Percentiles rank a stretch among this genome's conserved stretches.
phyloP scores from a whole-genome alignment of 2,113 vertebrate species.

The Balaeniceps rex region DNA sequence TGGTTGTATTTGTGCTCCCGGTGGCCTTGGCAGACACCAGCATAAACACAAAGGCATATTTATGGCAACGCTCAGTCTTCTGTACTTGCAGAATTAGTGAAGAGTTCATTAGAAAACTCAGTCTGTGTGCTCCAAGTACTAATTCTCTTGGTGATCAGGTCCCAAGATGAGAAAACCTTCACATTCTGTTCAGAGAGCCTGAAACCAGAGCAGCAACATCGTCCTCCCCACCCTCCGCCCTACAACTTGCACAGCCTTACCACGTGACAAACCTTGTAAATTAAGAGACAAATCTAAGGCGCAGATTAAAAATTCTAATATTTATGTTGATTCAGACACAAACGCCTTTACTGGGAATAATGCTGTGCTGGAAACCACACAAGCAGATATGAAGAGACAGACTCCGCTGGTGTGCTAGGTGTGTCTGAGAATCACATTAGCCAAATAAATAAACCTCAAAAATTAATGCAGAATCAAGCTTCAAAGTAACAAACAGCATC shows the following conservation, averaged over 20 bases:
- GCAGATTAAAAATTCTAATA: neutral
- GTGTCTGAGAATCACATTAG: rapidly evolving
- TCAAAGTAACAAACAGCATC: neutral
- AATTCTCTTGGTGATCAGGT: neutral
- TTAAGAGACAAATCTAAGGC: neutral
- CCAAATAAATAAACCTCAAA: neutral
- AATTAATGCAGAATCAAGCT: neutral
- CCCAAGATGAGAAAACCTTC: neutral
- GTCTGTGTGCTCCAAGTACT: neutral
- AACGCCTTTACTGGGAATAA: neutral
- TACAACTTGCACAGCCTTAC: neutral
- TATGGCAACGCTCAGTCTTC: neutral
- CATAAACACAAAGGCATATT: no score
- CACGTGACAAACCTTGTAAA: neutral
- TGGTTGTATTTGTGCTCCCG: no score
- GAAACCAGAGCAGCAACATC: neutral
- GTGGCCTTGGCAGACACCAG: neutral
- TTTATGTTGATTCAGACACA: neutral
- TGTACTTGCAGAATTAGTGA: neutral
- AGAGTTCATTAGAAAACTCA: neutral
- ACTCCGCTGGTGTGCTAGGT: neutral
- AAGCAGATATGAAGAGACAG: neutral
- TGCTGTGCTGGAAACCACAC: neutral
- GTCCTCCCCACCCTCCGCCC: neutral
- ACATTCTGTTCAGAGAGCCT: neutral